Evolutionary conservation across 2,797 vertebrate genomes (phyloP).

Genomic region (Acanthopagrus latus): DNA sequence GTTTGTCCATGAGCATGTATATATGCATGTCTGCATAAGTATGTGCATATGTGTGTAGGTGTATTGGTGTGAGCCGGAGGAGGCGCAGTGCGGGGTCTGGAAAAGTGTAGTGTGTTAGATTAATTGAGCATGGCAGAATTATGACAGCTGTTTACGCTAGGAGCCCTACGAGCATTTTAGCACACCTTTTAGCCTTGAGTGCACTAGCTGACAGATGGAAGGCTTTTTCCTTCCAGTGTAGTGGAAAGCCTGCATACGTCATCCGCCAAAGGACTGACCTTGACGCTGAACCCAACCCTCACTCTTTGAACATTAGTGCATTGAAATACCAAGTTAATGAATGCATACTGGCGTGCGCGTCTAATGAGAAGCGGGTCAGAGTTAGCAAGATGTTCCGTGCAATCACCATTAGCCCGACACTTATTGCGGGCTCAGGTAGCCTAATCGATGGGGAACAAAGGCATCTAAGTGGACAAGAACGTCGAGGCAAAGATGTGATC

Average conservation of each 20-base stretch:
- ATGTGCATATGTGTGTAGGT: slow-evolving; percentile 52
- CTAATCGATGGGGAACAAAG: slow-evolving; percentile 66
- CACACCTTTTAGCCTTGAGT: slow-evolving; percentile 85
- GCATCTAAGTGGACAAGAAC: slow-evolving; percentile 37
- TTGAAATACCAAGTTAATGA: slow-evolving; percentile 76
- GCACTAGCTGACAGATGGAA: slow-evolving; percentile 83
- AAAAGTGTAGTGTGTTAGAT: slow-evolving; percentile 83
- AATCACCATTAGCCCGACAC: slow-evolving; percentile 68
- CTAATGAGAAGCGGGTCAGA: slow-evolving; percentile 75
- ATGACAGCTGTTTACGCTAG: slow-evolving; percentile 88
- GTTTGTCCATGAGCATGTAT: slow-evolving; percentile 47
- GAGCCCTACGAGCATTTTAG: slow-evolving; percentile 81
- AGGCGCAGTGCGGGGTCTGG: slow-evolving; percentile 74
- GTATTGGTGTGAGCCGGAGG: slow-evolving; percentile 61
- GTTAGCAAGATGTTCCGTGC: slow-evolving; percentile 61
- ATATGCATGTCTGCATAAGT: slow-evolving; percentile 50
- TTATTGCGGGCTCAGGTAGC: slow-evolving; percentile 60
- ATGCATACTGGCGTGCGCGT: slow-evolving; percentile 63
- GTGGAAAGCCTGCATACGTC: slow-evolving; percentile 78
- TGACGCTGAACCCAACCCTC: slow-evolving; percentile 73
- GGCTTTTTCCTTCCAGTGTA: slow-evolving; percentile 78
- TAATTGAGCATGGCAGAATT: slow-evolving; percentile 87
- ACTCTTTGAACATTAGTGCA: slow-evolving; percentile 74
- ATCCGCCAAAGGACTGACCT: slow-evolving; percentile 79
- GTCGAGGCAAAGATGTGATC: slow-evolving; percentile 41